phyloP scores from a whole-genome alignment of 2,797 vertebrate genomes.

The Serranus cabrilla region DNA sequence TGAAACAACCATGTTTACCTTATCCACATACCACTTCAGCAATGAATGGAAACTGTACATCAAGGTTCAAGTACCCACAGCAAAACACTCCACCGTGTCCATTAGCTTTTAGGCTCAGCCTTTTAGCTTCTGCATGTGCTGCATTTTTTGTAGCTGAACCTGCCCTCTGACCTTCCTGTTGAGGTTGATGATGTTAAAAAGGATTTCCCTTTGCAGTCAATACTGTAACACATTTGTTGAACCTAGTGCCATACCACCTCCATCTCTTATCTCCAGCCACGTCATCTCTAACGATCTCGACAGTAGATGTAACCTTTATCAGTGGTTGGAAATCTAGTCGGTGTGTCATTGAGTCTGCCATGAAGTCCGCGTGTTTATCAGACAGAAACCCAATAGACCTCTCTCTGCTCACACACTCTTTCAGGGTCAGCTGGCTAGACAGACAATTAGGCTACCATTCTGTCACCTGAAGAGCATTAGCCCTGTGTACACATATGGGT shows the following conservation, averaged over 20 bases:
- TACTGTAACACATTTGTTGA: conserved; percentile 6
- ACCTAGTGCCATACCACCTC: neutral
- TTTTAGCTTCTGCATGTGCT: conserved; percentile 4
- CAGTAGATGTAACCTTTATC: neutral
- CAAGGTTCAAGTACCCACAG: neutral
- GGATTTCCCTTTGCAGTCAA: neutral
- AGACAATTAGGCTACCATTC: conserved; percentile 69
- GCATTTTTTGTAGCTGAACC: neutral
- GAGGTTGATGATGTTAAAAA: neutral
- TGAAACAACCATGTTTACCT: neutral
- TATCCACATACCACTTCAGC: neutral
- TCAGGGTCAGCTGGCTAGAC: conserved; percentile 80
- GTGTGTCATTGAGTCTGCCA: conserved; percentile 23
- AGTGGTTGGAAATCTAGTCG: conserved; percentile 3
- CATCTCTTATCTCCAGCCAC: conserved; percentile 16
- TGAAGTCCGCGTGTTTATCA: conserved; percentile 25
- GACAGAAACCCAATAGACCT: conserved; percentile 19
- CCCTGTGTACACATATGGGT: conserved; percentile 24
- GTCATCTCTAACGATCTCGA: conserved; percentile 17
- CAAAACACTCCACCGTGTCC: neutral
- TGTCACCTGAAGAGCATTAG: conserved; percentile 62
- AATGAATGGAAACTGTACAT: neutral
- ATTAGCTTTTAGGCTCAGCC: neutral
- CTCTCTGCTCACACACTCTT: conserved; percentile 34
- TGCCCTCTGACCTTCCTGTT: neutral